phyloP scores from a whole-genome alignment of 2,113 vertebrate species.

The Sturnira hondurensis region DNA sequence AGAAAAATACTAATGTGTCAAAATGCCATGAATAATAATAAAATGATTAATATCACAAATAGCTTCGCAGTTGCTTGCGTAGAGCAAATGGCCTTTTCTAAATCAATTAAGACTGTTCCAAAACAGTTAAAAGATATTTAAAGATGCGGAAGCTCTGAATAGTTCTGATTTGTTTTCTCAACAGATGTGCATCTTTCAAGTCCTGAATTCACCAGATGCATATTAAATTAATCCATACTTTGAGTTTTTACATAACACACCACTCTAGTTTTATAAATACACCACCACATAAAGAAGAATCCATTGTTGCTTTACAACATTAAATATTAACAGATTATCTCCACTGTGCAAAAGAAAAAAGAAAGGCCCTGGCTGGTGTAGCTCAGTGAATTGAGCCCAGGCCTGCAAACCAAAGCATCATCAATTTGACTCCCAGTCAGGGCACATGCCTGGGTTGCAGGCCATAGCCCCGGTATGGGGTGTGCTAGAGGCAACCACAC shows the following conservation, averaged over 20 bases:
- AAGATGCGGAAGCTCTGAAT: conserved; percentile 58
- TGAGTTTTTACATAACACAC: conserved; percentile 57
- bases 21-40: conserved; percentile 25
- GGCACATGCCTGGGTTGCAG: too few relatives aligned
- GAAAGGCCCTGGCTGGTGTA: too few relatives aligned
- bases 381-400: too few relatives aligned
- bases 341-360: background rate
- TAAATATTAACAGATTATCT: conserved; percentile 63
- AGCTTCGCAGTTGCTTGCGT: conserved; percentile 38
- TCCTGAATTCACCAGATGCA: conserved; percentile 65
- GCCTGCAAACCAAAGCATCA: too few relatives aligned
- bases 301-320: conserved; percentile 28
- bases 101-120: conserved; percentile 55
- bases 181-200: conserved; percentile 68
- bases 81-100: conserved; percentile 53
- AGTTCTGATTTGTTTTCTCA: conserved; percentile 69
- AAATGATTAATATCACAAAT: conserved; percentile 54
- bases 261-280: conserved; percentile 59
- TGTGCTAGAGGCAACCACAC: too few relatives aligned
- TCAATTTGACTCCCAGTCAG: too few relatives aligned
- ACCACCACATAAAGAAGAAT: conserved; percentile 33
- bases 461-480: too few relatives aligned
- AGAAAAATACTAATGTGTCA: conserved; percentile 23
- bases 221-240: conserved; percentile 67
- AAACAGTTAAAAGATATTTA: conserved; percentile 64